Evolutionary conservation across 1,140 invertebrate genomes (phyloP).

Genomic region (Meloidogyne exigua): DNA sequence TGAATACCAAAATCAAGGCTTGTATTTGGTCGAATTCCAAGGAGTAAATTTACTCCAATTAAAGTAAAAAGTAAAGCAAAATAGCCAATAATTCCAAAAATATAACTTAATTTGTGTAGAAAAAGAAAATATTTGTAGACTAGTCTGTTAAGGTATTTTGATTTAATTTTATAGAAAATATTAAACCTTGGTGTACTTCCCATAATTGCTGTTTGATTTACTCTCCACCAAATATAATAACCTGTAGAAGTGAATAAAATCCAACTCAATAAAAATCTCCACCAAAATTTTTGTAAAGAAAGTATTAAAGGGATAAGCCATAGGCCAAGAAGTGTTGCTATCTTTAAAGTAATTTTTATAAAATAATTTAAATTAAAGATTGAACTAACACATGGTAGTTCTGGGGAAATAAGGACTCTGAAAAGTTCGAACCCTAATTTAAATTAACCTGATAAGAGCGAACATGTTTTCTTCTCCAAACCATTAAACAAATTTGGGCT

Average conservation of each 20-base stretch:
- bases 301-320: conserved; percentile 87
- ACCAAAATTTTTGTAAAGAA: conserved; percentile 81
- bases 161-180: conserved; percentile 14
- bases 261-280: conserved; percentile 89
- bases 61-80: conserved; percentile 85
- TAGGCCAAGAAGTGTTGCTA: conserved; percentile 78
- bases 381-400: too few species aligned
- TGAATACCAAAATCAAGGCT: conserved; percentile 89
- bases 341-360: conserved; percentile 61
- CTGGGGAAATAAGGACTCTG: too few species aligned
- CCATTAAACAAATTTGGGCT: conserved; percentile 83
- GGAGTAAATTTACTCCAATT: conserved; percentile 85
- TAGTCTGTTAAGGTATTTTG: conserved; percentile 68
- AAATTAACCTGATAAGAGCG: conserved; percentile 79
- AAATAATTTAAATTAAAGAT: too few species aligned
- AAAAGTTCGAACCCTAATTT: too few species aligned
- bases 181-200: conserved; percentile 82
- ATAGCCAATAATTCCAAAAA: conserved; percentile 88
- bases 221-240: conserved; percentile 78
- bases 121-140: conserved; percentile 99
- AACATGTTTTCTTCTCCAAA: conserved; percentile 88
- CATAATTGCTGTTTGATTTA: conserved; percentile 79
- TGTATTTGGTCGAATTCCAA: conserved; percentile 75
- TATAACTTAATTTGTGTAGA: conserved; percentile 90
- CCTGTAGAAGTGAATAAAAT: conserved; percentile 82